Base-by-base conservation (phyloP, 1,140 invertebrate species). In the Neodiprion pinetum region DNA sequence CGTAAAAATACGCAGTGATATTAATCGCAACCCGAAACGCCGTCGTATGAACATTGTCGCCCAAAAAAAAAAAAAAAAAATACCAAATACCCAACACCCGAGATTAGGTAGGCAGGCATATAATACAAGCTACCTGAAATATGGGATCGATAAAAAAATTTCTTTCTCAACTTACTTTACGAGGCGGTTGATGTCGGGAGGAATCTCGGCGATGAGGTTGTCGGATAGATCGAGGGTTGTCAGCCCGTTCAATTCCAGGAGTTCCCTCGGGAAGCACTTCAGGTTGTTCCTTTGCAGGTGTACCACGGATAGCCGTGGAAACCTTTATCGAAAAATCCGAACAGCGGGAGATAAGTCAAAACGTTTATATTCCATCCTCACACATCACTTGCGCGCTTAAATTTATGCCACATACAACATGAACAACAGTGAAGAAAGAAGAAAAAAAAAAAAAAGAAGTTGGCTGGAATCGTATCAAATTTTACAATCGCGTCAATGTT, bases 201-300 rank as follows among this genome's bases (percentile, higher is more conserved):
- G 92, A 70, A 94, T 79, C 72, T 90, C 87, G 70, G 88, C 82
- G 61, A 95, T 90, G 76, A 89, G 89, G 81, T 95, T 95, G 82
- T 93, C 91, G 49, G 93, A 92, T n/a, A 95, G 84, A 84, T 95
- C 92, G 68, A 95, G 89, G 65, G 90, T 89, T n/a, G 90, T 91
- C 67, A 94, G 83, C 1, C 89, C 83, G 2, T 84, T 85, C 40
- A 94, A 84, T 67, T 89, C 85, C 78, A 93, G 87, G 50, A 93
- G 84, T 77, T 92, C 91, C 11, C 82, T 81, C 0, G 93, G 93
- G 73, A 94, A 83, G 7, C 84, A 80, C 50, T 86, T 84, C 48
- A 94, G 89, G 67, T 89, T 87, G 79, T 93, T 93, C 48, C 88
- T 87, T 28, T 91, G 87, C 80, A 94, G 84, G 73, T 90, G 90